Evolutionary conservation across 92 coral and sea anemone species (phyloP).

Genomic region (Scolanthus callimorphus): DNA sequence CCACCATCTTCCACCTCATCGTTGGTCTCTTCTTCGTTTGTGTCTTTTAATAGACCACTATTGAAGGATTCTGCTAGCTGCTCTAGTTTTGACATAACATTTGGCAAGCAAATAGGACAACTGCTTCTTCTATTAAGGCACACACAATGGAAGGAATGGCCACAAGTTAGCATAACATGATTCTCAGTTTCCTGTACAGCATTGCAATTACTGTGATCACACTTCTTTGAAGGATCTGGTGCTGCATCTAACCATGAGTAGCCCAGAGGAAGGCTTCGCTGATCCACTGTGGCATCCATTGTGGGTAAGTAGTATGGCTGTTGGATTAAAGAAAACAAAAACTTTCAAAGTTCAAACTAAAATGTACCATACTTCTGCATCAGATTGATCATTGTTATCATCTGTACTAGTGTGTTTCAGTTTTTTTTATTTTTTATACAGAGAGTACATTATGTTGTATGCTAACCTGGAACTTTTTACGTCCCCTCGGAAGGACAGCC

Average conservation of each 20-base stretch:
- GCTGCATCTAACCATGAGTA: constrained; percentile 15
- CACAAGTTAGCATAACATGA: constrained; percentile 20
- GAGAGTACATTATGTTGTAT: too few relatives aligned
- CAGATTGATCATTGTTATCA: too few relatives aligned
- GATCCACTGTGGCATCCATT: constrained; percentile 38
- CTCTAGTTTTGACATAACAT: constrained; percentile 2
- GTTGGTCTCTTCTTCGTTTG: constrained; percentile 1
- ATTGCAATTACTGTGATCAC: constrained; percentile 11
- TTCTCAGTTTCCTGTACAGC: background rate
- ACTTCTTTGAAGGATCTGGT: constrained; percentile 24
- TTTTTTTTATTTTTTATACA: too few relatives aligned
- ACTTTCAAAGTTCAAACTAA: background rate
- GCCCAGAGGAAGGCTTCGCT: constrained; percentile 44
- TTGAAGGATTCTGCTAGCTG: constrained; percentile 14
- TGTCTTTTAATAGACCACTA: constrained; percentile 5
- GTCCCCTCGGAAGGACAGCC: constrained; percentile 27
- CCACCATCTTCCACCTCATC: constrained; percentile 15
- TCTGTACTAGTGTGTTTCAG: too few relatives aligned
- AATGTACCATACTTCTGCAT: background rate
- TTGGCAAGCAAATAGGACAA: constrained; percentile 26
- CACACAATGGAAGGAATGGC: constrained; percentile 33
- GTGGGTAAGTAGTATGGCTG: constrained; percentile 53
- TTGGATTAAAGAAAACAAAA: background rate
- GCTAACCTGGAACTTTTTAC: constrained; percentile 30
- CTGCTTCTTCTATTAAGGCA: constrained; percentile 7